A percentile compares a stretch with the other conserved stretches of the same genome.
phyloP scores from a whole-genome alignment of 2,113 vertebrate genomes.

The Peromyscus leucopus region DNA sequence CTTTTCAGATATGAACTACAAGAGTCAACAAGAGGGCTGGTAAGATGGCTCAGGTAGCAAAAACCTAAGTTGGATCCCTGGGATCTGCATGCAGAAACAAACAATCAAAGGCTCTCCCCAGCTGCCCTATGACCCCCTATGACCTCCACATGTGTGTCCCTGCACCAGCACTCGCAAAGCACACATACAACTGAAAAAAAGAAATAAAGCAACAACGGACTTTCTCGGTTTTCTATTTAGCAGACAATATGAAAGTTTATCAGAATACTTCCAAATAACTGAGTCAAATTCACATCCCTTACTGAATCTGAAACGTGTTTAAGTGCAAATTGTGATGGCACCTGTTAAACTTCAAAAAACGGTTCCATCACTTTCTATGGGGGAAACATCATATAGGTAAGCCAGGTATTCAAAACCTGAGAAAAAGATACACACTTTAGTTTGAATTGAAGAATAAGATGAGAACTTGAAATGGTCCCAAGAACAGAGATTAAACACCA shows the following conservation, averaged over 20 bases:
- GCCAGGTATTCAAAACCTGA: conserved; percentile 40
- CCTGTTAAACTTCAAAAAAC: conserved; percentile 62
- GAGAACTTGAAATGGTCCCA: conserved; percentile 33
- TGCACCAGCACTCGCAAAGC: neutral
- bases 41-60: neutral
- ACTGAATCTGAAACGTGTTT: conserved; percentile 17
- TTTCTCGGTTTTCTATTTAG: conserved; percentile 57
- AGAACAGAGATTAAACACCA: conserved; percentile 65
- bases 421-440: neutral
- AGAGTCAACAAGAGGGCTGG: conserved; percentile 44
- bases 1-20: conserved; percentile 8
- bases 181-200: neutral
- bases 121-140: neutral
- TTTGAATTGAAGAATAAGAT: conserved; percentile 43
- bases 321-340: conserved; percentile 4
- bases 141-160: neutral
- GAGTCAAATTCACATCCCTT: conserved; percentile 52
- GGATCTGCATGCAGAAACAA: neutral
- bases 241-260: conserved; percentile 44
- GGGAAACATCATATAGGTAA: conserved; percentile 17
- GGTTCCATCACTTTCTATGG: neutral
- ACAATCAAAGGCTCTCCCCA: neutral
- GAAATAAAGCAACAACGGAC: conserved; percentile 20
- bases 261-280: conserved; percentile 32
- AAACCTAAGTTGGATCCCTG: neutral